Base-by-base conservation (phyloP, 2,113 vertebrate genomes). In the Machaerirhynchus nigripectus region DNA sequence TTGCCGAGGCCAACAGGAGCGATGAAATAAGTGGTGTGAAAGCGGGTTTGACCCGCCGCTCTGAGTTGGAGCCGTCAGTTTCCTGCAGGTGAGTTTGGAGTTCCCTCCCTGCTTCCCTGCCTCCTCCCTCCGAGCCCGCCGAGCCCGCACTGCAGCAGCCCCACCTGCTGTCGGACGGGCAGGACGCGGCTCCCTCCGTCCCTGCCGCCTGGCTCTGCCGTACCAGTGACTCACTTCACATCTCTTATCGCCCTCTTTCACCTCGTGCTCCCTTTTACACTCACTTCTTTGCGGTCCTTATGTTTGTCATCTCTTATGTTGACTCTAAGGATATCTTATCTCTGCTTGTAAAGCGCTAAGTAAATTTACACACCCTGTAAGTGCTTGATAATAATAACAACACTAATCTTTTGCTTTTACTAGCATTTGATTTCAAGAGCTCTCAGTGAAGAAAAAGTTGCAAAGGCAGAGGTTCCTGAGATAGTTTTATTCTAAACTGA, bases 111-210 rank as follows among this genome's bases (percentile, higher is more conserved):
- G n/a, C n/a, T n/a, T n/a, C 15, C 12, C 1, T 42, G 6, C 5
- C 13, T 42, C 3, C 10, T 46, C 19, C 6, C 14, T 20, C 10
- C 16, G 21, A 19, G 44, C 56, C 44, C 17, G 16, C 2, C 68
- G 44, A 4, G 87, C 60, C 87, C 53, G 77, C 52, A 96, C 93
- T 55, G 92, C 92, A 81, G 91, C 27, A 96, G 97, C 96, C 94
- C 98, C 98, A 98, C 96, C 98, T 98, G 97, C 98, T 97, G 98
- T 97, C 76, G 71, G 61, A 37, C n/a, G 9, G 80, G 50, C 12
- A 57, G 95, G 89, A 61, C 69, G 86, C 81, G 63, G 69, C 78
- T 89, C n/a, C 24, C 23, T 39, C 39, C 61, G 11, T 26, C 44
- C 44, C 19, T 8, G 26, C 22, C 50, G 3, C 2, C 85, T 31